Percentiles rank a stretch among this genome's conserved stretches.
Evolutionary conservation across 35 echinoderm and acorn worm genomes (phyloP).

Genomic region (Stichopus chloronotus): DNA sequence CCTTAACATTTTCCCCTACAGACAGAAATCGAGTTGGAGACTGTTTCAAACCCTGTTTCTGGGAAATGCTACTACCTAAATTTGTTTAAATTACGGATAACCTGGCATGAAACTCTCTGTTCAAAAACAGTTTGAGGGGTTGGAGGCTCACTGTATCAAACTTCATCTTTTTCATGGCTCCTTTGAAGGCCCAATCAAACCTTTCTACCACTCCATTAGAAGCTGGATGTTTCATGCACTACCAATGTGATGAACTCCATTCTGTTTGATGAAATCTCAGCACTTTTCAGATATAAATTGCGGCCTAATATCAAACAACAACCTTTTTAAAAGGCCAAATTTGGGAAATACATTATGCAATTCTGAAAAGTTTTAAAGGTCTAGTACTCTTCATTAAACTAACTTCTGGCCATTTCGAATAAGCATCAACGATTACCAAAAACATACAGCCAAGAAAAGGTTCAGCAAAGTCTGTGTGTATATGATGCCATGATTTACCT

Average conservation of each 20-base stretch:
- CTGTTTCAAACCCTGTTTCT: background rate
- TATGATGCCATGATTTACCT: background rate
- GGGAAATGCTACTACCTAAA: background rate
- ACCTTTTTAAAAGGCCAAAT: background rate
- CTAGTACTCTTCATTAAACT: background rate
- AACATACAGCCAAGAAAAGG: background rate
- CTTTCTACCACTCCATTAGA: constrained; percentile 56
- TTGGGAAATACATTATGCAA: background rate
- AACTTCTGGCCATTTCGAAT: constrained; percentile 53
- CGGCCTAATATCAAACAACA: background rate
- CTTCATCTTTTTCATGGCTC: background rate
- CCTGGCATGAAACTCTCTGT: background rate
- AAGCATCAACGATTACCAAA: background rate
- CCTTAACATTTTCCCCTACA: background rate
- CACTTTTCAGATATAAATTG: background rate
- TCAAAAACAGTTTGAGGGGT: background rate
- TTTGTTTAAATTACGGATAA: background rate
- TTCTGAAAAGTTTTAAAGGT: background rate
- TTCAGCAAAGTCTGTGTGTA: background rate
- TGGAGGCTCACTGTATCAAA: background rate
- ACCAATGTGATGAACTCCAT: background rate
- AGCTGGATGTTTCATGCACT: constrained; percentile 31
- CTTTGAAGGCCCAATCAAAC: background rate
- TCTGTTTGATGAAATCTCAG: background rate
- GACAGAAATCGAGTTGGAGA: background rate